Percentiles rank a stretch among this genome's conserved stretches.
Evolutionary conservation across 2,797 vertebrate genomes (phyloP).

Genomic region (Sebastolobus alascanus): DNA sequence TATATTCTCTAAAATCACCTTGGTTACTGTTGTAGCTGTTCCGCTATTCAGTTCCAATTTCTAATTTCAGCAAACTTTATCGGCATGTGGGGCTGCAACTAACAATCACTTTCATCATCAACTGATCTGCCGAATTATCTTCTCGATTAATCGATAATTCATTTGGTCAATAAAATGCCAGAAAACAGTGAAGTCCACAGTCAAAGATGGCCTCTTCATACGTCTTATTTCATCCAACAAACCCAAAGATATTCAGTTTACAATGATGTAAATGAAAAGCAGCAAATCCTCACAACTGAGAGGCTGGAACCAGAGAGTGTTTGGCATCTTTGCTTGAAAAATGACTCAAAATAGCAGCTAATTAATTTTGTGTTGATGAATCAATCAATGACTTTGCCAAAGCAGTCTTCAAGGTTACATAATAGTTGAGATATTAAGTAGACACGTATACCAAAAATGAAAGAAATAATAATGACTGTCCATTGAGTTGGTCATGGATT

Average conservation of each 20-base stretch:
- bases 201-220: background rate
- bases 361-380: background rate
- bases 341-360: background rate
- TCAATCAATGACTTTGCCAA: background rate
- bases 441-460: background rate
- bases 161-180: background rate
- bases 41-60: background rate
- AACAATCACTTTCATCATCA: background rate
- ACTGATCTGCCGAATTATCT: background rate
- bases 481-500: background rate
- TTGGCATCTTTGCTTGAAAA: background rate
- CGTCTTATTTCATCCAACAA: background rate
- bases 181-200: background rate
- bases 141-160: background rate
- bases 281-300: background rate
- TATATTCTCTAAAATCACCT: slow-evolving; percentile 1
- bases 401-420: background rate
- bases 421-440: background rate
- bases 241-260: background rate
- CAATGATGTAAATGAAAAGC: background rate
- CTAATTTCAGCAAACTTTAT: background rate
- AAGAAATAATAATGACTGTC: background rate
- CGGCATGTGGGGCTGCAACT: background rate
- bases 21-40: background rate
- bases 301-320: background rate